Evolutionary conservation across 2,113 vertebrate species (phyloP).

Genomic region (Serilophus lunatus): DNA sequence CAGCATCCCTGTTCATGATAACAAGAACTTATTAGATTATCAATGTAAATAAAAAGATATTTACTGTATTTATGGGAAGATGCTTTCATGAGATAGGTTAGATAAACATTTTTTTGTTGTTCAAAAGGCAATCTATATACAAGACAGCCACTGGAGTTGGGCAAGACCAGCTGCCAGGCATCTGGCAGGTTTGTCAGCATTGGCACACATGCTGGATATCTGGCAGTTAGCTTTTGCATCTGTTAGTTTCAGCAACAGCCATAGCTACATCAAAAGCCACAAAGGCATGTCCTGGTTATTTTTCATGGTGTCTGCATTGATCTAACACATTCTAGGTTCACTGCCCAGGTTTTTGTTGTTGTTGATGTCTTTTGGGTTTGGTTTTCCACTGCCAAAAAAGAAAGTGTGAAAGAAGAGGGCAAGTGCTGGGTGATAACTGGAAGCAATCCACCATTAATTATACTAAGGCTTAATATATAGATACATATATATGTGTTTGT

Average conservation of each 20-base stretch:
- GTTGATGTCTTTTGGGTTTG: not conserved
- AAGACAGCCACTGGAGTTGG: slow-evolving; percentile 38
- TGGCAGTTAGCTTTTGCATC: slow-evolving; percentile 62
- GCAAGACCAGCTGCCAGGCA: slow-evolving; percentile 60
- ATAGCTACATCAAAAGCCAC: slow-evolving; percentile 62
- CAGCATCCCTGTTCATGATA: not conserved
- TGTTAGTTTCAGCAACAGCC: slow-evolving; percentile 63
- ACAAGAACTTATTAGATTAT: not conserved
- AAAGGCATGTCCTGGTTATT: slow-evolving; percentile 63
- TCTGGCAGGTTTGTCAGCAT: slow-evolving; percentile 63
- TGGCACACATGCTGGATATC: slow-evolving; percentile 50
- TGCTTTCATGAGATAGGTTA: not conserved
- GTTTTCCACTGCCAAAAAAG: not conserved
- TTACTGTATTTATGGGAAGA: slow-evolving; percentile 10
- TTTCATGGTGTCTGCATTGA: slow-evolving; percentile 62
- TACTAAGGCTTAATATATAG: not conserved
- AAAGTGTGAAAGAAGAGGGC: slow-evolving; percentile 5
- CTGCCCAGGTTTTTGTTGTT: not conserved
- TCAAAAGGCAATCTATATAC: slow-evolving; percentile 11
- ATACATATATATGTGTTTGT: not conserved
- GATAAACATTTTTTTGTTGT: not conserved
- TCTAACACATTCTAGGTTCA: slow-evolving; percentile 59
- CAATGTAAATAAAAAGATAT: not conserved
- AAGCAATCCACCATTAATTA: not conserved
- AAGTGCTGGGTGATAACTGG: not conserved